Percentiles rank a stretch among this genome's conserved stretches.
Conservation (phyloP, 2,113 vertebrate genomes). For the Archocentrus centrarchus region DNA sequence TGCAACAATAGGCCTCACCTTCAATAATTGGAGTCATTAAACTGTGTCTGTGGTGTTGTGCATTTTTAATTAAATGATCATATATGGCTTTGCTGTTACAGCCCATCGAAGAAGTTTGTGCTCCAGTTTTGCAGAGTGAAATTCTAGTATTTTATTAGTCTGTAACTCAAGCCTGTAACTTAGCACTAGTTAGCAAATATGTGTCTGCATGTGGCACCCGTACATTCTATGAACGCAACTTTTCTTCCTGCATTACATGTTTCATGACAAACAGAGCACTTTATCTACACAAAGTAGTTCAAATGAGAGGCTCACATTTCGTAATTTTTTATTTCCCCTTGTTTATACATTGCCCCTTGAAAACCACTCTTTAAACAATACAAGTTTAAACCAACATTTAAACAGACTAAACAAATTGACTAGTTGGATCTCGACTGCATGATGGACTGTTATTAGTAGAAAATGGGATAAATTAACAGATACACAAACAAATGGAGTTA, state of each 20-base stretch:
- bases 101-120: neutral
- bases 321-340: constrained; percentile 77
- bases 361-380: constrained; percentile 82
- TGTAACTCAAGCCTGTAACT: neutral
- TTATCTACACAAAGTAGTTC: constrained; percentile 72
- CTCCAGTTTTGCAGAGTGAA: too few relatives aligned
- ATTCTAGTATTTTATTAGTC: neutral
- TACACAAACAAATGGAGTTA: constrained; percentile 76
- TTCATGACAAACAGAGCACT: constrained; percentile 63
- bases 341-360: constrained; percentile 80
- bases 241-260: neutral
- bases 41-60: neutral
- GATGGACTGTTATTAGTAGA: constrained; percentile 66
- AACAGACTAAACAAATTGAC: constrained; percentile 80
- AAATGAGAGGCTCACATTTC: constrained; percentile 78
- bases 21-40: neutral
- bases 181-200: neutral
- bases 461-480: constrained; percentile 76
- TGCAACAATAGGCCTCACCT: neutral
- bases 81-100: neutral
- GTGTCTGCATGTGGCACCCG: neutral
- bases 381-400: constrained; percentile 80
- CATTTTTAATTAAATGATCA: neutral
- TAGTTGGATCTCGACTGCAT: constrained; percentile 71
- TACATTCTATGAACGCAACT: too few relatives aligned